phyloP scores from a whole-genome alignment of 1,140 invertebrate genomes.

The Goniozus legneri region DNA sequence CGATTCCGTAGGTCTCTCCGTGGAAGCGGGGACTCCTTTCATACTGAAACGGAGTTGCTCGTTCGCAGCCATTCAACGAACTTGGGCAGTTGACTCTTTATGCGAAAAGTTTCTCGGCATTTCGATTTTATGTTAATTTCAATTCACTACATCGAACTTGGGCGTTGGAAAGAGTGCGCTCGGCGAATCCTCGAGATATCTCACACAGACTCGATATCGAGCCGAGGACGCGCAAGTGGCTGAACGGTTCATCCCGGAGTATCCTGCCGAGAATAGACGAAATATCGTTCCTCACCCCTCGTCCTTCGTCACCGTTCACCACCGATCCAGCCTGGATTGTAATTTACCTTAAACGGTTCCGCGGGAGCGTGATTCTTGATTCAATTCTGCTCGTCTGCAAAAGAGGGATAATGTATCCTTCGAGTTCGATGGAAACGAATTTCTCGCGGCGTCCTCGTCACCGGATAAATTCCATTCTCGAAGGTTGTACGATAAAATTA shows the following conservation, averaged over 20 bases:
- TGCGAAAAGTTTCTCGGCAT: slow-evolving; percentile 49
- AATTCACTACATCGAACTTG: slow-evolving; percentile 45
- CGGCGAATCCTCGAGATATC: slow-evolving; percentile 13
- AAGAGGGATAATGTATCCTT: slow-evolving; percentile 9
- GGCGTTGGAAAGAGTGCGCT: slow-evolving; percentile 38
- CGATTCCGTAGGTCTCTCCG: not conserved
- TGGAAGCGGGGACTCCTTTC: slow-evolving; percentile 25
- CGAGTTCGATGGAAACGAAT: slow-evolving; percentile 12
- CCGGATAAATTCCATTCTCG: not conserved
- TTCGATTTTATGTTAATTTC: slow-evolving; percentile 55
- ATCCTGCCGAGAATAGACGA: slow-evolving; percentile 41
- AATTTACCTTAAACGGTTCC: slow-evolving; percentile 40
- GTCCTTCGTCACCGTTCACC: slow-evolving; percentile 16
- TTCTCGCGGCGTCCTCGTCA: slow-evolving; percentile 4
- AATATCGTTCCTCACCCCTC: slow-evolving; percentile 35
- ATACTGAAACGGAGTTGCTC: slow-evolving; percentile 39
- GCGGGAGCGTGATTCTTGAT: slow-evolving; percentile 40
- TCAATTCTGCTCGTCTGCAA: slow-evolving; percentile 32
- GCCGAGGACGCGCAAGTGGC: slow-evolving; percentile 21
- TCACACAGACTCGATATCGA: not conserved
- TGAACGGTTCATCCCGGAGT: slow-evolving; percentile 42
- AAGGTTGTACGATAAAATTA: not conserved
- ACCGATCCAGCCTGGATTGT: slow-evolving; percentile 32
- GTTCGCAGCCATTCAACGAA: slow-evolving; percentile 47
- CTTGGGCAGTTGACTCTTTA: slow-evolving; percentile 54